These are phyloP conservation scores for Oncorhynchus tshawytscha DNA, from an alignment of 2,113 vertebrate species.

Conservation along the genomic window DNA sequence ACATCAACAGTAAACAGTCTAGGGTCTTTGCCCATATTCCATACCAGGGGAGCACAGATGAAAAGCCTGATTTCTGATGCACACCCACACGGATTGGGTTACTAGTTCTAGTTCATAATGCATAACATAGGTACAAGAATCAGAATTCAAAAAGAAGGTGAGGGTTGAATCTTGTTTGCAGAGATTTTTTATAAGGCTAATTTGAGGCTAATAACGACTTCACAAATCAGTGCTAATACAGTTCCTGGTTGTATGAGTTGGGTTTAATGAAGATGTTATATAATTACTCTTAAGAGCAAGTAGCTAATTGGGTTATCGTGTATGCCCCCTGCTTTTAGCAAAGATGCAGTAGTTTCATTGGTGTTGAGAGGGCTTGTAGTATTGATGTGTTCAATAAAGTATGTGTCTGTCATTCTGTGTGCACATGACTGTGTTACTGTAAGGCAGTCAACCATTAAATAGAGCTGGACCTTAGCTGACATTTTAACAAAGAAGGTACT, in stretches of 20 bases:
- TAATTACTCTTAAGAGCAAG: conserved; percentile 40
- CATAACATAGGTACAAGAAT: too few relatives aligned
- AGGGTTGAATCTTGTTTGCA: background rate
- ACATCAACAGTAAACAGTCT: background rate
- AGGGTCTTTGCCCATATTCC: too few relatives aligned
- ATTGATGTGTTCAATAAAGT: conserved; percentile 58
- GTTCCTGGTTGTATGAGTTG: conserved; percentile 15
- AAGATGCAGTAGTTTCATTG: conserved; percentile 44
- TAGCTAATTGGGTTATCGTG: conserved; percentile 52
- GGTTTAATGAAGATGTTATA: conserved; percentile 9
- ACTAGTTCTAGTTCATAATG: too few relatives aligned
- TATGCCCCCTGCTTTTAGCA: conserved; percentile 39
- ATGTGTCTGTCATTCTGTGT: conserved; percentile 9
- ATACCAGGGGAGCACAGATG: too few relatives aligned
- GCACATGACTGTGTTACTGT: conserved; percentile 33
- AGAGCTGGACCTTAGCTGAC: conserved; percentile 9
- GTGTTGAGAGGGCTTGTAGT: conserved; percentile 50
- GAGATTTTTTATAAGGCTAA: conserved; percentile 21
- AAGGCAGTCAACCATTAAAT: conserved; percentile 34
- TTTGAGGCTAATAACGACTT: conserved; percentile 51
- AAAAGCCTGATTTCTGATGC: too few relatives aligned
- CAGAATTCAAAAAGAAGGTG: too few relatives aligned
- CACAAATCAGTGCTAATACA: conserved; percentile 30
- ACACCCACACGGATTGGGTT: too few relatives aligned
- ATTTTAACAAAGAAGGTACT: too few relatives aligned